These are phyloP conservation scores for Formica exsecta DNA, from an alignment of 1,140 invertebrate species.

Conservation along the genomic window DNA sequence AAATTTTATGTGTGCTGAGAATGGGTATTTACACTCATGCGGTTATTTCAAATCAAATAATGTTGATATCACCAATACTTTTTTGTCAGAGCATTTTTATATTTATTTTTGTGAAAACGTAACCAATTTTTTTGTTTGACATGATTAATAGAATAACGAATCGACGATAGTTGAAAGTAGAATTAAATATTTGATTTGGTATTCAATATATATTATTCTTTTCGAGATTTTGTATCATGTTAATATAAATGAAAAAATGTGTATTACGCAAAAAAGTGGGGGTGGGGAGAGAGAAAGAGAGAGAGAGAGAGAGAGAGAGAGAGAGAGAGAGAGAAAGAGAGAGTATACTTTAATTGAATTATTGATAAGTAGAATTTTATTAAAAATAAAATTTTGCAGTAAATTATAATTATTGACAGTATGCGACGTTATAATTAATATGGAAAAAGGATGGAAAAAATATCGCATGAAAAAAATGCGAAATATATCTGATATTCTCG, in stretches of 20 bases:
- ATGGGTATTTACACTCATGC: conserved; percentile 43
- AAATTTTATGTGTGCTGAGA: conserved; percentile 23
- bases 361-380: not conserved
- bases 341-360: not conserved
- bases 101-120: conserved; percentile 5
- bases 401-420: not conserved
- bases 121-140: conserved; percentile 3
- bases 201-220: not conserved
- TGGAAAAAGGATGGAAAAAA: not conserved
- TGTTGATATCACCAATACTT: conserved; percentile 23
- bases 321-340: too few relatives aligned
- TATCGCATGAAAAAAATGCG: not conserved
- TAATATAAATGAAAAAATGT: not conserved
- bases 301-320: too few relatives aligned
- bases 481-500: too few relatives aligned
- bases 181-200: conserved; percentile 14
- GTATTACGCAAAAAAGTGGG: not conserved
- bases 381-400: conserved; percentile 2
- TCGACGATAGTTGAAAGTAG: not conserved
- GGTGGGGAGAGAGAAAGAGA: too few relatives aligned
- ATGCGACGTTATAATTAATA: not conserved
- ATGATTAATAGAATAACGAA: conserved; percentile 38
- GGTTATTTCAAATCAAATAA: conserved; percentile 47
- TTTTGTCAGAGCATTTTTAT: conserved; percentile 19
- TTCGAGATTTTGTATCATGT: not conserved